phyloP scores from a whole-genome alignment of 2,888 invertebrate species.

The Acrobasis suavella region DNA sequence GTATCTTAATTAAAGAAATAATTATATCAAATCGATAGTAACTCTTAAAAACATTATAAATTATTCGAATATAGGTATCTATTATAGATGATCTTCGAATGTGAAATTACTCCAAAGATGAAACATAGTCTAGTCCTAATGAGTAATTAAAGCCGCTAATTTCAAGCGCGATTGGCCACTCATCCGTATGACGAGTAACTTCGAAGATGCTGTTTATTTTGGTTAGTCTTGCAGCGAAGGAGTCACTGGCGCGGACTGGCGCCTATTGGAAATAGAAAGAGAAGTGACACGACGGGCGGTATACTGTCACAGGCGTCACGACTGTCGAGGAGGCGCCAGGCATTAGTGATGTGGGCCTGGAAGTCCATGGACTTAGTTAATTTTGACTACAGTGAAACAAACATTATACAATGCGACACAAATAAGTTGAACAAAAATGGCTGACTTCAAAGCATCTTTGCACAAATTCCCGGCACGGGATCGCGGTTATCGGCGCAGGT shows the following conservation, averaged over 20 bases:
- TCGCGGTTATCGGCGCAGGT: too few species aligned
- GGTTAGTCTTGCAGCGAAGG: conserved; percentile 42
- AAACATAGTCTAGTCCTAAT: background rate
- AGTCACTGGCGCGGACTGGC: conserved; percentile 65
- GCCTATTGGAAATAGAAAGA: conserved; percentile 69
- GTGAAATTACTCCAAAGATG: too few species aligned
- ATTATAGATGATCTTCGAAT: too few species aligned
- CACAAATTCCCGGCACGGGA: too few species aligned
- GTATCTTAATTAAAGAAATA: too few species aligned
- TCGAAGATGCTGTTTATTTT: conserved; percentile 38
- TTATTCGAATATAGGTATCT: too few species aligned
- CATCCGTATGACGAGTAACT: conserved; percentile 26
- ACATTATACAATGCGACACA: too few species aligned
- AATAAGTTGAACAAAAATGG: too few species aligned
- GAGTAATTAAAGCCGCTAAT: conserved; percentile 1
- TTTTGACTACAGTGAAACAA: background rate
- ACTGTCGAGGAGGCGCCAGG: conserved; percentile 39
- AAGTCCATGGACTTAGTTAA: background rate
- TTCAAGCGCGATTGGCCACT: conserved; percentile 24
- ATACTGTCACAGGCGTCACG: conserved; percentile 27
- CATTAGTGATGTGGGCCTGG: background rate
- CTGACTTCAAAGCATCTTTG: too few species aligned
- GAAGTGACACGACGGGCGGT: conserved; percentile 54
- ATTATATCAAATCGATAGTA: too few species aligned
- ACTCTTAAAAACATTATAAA: too few species aligned